Evolutionary conservation across 2,113 vertebrate genomes (phyloP), one percentile per base, ranked within the genome.

Genomic region (Sula dactylatra): DNA sequence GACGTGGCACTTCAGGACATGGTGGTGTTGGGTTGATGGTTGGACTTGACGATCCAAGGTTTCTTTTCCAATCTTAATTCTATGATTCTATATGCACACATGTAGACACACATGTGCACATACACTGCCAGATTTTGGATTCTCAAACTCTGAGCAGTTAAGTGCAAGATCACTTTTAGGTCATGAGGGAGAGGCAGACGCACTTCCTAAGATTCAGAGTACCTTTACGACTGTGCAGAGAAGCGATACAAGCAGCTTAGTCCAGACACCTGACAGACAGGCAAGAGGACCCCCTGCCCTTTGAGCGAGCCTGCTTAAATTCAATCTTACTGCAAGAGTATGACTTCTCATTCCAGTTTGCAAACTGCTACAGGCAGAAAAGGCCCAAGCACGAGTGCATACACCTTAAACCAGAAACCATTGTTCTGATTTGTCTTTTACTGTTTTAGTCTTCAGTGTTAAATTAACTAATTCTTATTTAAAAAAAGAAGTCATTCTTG

Each of bases 61-160:
- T n/a, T n/a, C n/a, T n/a, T n/a, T n/a, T n/a, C n/a, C n/a, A n/a
- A n/a, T n/a, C n/a, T n/a, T n/a, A n/a, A n/a, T n/a, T n/a, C n/a
- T n/a, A n/a, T n/a, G n/a, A n/a, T n/a, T n/a, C n/a, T n/a, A n/a
- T 4, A 19, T 2, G 65, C 38, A 58, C 2, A 1, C 1, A 4
- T 16, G 31, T 18, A 13, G 6, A n/a, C 11, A 29, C 4, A 1
- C 3, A 1, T 2, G 11, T 26, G 34, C 3, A 1, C 24, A 13
- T 38, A 24, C 25, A 8, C 38, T 7, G 26, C 24, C 16, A 8
- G 24, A 8, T 27, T n/a, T 11, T 2, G 4, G n/a, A n/a, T n/a
- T n/a, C n/a, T n/a, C 42, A 45, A 38, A 36, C 50, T 50, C 66
- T 32, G 45, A 82, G 52, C 45, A 74, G 55, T 13, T 19, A 29